phyloP scores from a whole-genome alignment of 1,140 invertebrate genomes.

The Bombus ignitus region DNA sequence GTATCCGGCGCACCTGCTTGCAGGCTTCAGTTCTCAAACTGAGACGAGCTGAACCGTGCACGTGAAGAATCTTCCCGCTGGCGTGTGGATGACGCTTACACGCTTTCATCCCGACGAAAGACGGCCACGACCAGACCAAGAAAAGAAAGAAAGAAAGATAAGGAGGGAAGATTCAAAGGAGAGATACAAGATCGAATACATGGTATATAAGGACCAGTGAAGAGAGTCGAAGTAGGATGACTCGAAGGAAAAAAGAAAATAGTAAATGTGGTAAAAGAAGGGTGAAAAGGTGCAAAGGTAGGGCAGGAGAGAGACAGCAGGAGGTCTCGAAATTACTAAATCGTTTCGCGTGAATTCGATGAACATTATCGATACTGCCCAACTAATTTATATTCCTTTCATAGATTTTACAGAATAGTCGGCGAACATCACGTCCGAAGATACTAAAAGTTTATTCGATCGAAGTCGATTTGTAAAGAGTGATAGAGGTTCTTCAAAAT shows the following conservation, averaged over 20 bases:
- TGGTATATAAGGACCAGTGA: background rate
- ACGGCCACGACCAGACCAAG: background rate
- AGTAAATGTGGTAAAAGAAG: background rate
- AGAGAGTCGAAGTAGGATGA: constrained; percentile 17
- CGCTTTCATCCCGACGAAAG: background rate
- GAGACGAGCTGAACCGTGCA: constrained; percentile 55
- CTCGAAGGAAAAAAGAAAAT: background rate
- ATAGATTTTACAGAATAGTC: background rate
- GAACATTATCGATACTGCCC: background rate
- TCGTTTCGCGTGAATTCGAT: background rate
- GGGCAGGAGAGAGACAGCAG: constrained; percentile 2
- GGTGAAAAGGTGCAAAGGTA: background rate
- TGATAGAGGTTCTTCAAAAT: too few species aligned
- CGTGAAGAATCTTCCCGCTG: constrained; percentile 20
- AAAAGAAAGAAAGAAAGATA: background rate
- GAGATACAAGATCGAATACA: background rate
- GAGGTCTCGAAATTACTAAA: constrained; percentile 30
- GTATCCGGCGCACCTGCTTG: constrained; percentile 70
- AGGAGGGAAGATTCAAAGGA: too few species aligned
- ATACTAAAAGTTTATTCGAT: too few species aligned
- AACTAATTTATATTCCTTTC: background rate
- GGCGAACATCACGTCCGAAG: too few species aligned
- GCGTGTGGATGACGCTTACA: constrained; percentile 55
- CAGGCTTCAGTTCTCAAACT: constrained; percentile 58
- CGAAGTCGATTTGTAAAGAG: too few species aligned